Evolutionary conservation across 2,797 vertebrate species (phyloP).

Genomic region (Pseudomugil tenellus): DNA sequence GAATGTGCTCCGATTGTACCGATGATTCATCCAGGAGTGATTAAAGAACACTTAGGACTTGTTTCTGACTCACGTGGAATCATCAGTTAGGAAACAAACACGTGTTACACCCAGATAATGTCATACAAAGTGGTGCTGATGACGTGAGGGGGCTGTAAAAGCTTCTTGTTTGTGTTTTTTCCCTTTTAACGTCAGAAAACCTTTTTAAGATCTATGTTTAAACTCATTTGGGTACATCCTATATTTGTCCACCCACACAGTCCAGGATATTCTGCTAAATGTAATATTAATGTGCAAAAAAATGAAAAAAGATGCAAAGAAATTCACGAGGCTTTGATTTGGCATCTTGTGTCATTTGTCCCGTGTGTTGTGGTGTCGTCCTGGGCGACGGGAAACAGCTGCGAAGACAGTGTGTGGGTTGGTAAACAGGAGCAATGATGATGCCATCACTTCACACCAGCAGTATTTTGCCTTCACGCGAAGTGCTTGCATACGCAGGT

Average conservation of each 20-base stretch:
- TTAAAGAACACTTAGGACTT: not conserved
- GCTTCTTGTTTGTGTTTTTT: not conserved
- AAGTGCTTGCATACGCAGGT: not conserved
- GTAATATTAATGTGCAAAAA: slow-evolving; percentile 1
- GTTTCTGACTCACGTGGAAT: not conserved
- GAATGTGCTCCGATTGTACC: not conserved
- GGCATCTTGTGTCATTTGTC: not conserved
- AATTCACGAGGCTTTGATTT: slow-evolving; percentile 1
- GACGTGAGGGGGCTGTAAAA: not conserved
- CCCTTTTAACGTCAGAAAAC: not conserved
- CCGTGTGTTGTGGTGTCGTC: slow-evolving; percentile 9
- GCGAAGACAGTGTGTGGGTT: slow-evolving; percentile 5
- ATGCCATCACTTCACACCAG: slow-evolving; percentile 6
- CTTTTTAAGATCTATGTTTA: not conserved
- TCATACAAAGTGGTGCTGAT: not conserved
- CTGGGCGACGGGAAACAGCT: slow-evolving; percentile 10
- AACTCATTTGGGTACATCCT: not conserved
- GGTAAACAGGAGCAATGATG: not conserved
- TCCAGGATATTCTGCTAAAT: not conserved
- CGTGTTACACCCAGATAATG: not conserved
- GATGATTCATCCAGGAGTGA: not conserved
- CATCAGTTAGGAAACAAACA: not conserved
- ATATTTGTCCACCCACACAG: slow-evolving; percentile 1
- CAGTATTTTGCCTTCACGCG: slow-evolving; percentile 7
- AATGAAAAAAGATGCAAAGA: not conserved